Conservation (phyloP, 1,140 invertebrate genomes). For the Drosophila melanica region DNA sequence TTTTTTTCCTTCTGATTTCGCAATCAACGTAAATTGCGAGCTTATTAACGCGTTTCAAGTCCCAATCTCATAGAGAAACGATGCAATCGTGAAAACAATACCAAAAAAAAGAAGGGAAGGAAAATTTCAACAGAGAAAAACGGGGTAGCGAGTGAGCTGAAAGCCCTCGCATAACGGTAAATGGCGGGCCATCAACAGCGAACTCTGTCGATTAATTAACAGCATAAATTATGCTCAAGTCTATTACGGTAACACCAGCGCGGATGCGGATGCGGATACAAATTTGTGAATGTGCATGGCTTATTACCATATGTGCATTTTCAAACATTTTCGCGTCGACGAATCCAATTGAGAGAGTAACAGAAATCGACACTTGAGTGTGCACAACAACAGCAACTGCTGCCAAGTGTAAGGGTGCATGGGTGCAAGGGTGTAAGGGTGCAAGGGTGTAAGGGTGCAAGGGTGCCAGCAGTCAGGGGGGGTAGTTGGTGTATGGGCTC, state of each 20-base stretch:
- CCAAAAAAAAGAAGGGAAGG: conserved; percentile 26
- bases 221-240: conserved; percentile 81
- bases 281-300: conserved; percentile 28
- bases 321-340: conserved; percentile 35
- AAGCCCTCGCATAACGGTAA: conserved; percentile 44
- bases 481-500: conserved; percentile 8
- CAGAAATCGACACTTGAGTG: conserved; percentile 75
- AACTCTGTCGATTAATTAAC: conserved; percentile 68
- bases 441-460: background rate
- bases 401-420: background rate
- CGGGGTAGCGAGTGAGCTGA: background rate
- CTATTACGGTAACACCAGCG: conserved; percentile 66
- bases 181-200: conserved; percentile 40
- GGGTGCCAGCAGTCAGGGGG: background rate
- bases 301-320: conserved; percentile 25
- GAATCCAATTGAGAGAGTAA: conserved; percentile 49
- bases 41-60: conserved; percentile 49
- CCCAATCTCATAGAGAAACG: conserved; percentile 14
- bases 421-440: background rate
- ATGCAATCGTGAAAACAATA: conserved; percentile 35
- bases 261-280: conserved; percentile 1
- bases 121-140: conserved; percentile 2
- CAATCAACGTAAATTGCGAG: conserved; percentile 32
- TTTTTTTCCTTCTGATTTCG: background rate
- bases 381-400: conserved; percentile 42